Base-by-base conservation (phyloP, 2,797 vertebrate species). In the Helarctos malayanus region DNA sequence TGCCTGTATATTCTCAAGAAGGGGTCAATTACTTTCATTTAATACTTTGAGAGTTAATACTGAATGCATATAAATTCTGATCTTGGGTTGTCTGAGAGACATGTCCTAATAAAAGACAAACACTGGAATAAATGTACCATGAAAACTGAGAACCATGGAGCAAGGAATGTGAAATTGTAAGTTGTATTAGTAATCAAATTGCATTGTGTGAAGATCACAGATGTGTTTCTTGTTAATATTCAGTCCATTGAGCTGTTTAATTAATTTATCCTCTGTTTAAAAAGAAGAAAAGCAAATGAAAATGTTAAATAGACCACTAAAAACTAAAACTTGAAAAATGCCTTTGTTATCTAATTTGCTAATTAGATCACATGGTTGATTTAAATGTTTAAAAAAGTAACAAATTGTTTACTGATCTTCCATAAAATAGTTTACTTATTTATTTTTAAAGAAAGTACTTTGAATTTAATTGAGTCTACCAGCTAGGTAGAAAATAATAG, bases 331-430 rank as follows among this genome's bases (percentile, higher is more conserved):
- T 90, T 45, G 23, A 75, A 83, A 83, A 95, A 89, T 29, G n/a
- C n/a, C 35, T 95, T 73, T 78, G 47, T 19, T 63, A 69, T 8
- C 14, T 88, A 95, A 95, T 80, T 83, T 88, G 59, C 18, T 75
- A 92, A 90, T 94, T 92, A 68, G 35, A 84, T 76, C 12, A 84
- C 19, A 87, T 32, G 25, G 38, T 35, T 85, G 84, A 93, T 93
- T 97, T 85, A 86, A 96, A 69, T 89, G 45, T 84, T 76, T 89
- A 29, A 94, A 97, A 76, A 65, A 85, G 75, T 18, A 80, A 29
- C 12, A 93, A 89, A 71, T 29, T 61, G n/a, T 57, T 35, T 8
- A 59, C n/a, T 83, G 4, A 49, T 35, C 29, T 82, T 93, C 13
- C 75, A 16, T 87, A 81, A 89, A 88, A 79, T 54, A 38, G 18